phyloP scores from a whole-genome alignment of 1,140 invertebrate genomes.

The Chrysoperla carnea region DNA sequence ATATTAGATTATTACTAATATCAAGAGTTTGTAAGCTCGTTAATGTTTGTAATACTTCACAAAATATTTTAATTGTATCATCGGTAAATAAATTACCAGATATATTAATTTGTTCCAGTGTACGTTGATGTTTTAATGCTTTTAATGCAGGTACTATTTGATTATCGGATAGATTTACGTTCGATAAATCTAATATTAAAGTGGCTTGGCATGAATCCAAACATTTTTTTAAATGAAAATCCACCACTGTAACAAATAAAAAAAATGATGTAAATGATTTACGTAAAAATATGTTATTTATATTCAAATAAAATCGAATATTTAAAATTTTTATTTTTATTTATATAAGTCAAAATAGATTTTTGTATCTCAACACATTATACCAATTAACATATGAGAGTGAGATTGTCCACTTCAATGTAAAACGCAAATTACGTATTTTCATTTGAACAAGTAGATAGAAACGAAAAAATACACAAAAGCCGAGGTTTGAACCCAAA shows the following conservation, averaged over 20 bases:
- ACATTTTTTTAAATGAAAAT: constrained; percentile 26
- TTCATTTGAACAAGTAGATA: too few relatives aligned
- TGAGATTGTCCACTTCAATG: too few relatives aligned
- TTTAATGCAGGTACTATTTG: constrained; percentile 35
- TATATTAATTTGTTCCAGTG: constrained; percentile 35
- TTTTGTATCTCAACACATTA: too few relatives aligned
- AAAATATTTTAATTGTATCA: constrained; percentile 32
- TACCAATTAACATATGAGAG: too few relatives aligned
- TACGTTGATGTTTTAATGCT: constrained; percentile 36
- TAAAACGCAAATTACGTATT: too few relatives aligned
- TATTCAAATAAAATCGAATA: too few relatives aligned
- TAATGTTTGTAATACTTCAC: constrained; percentile 32
- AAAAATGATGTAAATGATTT: constrained; percentile 1
- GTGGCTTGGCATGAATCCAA: constrained; percentile 34
- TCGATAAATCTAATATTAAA: constrained; percentile 26
- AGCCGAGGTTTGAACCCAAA: too few relatives aligned
- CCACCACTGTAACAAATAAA: constrained; percentile 16
- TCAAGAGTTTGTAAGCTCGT: constrained; percentile 32
- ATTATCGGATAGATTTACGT: constrained; percentile 24
- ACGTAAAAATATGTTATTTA: neutral
- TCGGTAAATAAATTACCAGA: constrained; percentile 35
- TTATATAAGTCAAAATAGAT: too few relatives aligned
- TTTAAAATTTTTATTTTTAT: too few relatives aligned
- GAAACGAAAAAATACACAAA: too few relatives aligned
- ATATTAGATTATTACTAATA: constrained; percentile 33